Evolutionary conservation across 2,888 invertebrate species (phyloP).

Genomic region (Conomelus anceps): DNA sequence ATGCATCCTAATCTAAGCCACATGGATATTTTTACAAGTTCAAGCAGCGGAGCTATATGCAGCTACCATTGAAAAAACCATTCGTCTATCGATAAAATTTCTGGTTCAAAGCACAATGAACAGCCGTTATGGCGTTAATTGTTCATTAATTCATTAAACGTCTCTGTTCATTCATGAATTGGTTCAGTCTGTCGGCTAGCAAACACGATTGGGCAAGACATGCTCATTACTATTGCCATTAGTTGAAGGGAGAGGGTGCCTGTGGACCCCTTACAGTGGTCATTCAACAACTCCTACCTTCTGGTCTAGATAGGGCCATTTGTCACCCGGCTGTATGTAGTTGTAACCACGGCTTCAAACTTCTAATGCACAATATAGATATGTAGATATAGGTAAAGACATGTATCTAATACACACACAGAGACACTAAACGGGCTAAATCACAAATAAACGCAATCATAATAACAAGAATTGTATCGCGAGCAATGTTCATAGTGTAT

Average conservation of each 20-base stretch:
- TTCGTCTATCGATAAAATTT: neutral
- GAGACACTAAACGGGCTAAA: neutral
- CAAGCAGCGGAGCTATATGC: neutral
- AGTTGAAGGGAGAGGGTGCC: neutral
- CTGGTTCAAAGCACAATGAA: neutral
- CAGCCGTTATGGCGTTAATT: neutral
- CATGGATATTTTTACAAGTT: neutral
- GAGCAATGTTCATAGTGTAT: too few species aligned
- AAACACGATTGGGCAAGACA: neutral
- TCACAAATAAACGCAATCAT: neutral
- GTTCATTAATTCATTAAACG: neutral
- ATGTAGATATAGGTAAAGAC: too few species aligned
- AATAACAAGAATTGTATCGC: neutral
- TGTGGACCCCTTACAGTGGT: neutral
- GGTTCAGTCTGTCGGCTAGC: neutral
- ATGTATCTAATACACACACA: neutral
- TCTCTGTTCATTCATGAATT: neutral
- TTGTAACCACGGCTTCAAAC: neutral
- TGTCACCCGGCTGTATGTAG: neutral
- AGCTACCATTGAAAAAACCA: neutral
- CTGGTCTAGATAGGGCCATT: neutral
- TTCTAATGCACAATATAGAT: too few species aligned
- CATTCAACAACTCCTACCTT: neutral
- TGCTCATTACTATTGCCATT: neutral
- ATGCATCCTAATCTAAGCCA: too few species aligned